phyloP scores from a whole-genome alignment of 2,113 vertebrate genomes.

The Lonchura striata region DNA sequence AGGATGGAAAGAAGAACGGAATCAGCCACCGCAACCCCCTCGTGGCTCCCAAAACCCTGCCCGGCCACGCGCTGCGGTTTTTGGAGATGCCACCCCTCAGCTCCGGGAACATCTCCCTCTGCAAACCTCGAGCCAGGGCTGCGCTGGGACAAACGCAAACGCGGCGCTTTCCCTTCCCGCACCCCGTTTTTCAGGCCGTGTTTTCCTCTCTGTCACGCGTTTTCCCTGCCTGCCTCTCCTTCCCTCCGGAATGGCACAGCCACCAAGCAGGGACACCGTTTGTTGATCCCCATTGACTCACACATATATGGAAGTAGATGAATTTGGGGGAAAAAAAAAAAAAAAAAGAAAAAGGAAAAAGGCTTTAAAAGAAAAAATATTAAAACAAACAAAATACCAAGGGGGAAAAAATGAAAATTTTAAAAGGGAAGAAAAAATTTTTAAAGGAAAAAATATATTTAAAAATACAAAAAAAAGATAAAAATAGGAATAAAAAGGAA shows the following conservation, averaged over 20 bases:
- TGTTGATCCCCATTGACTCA: background rate
- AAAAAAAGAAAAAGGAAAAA: fast-evolving
- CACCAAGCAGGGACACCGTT: fast-evolving
- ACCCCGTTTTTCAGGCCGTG: background rate
- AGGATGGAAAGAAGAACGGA: background rate
- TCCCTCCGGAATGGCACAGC: background rate
- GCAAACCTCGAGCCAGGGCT: fast-evolving
- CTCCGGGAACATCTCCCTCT: fast-evolving
- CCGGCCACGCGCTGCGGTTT: fast-evolving
- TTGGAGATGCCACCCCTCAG: fast-evolving
- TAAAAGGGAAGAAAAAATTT: background rate
- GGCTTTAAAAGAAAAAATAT: fast-evolving
- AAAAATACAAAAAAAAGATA: fast-evolving
- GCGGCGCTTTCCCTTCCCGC: background rate
- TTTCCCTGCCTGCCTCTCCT: background rate
- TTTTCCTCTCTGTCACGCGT: background rate
- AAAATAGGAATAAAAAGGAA: fast-evolving
- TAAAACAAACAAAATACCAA: background rate
- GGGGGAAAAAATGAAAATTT: fast-evolving
- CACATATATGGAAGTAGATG: background rate
- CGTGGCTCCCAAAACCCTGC: background rate
- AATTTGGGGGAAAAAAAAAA: background rate
- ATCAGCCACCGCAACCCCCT: background rate
- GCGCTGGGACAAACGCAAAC: fast-evolving
- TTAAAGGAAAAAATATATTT: background rate